Conservation (phyloP, 1,140 invertebrate species). For the Trichoplusia ni region DNA sequence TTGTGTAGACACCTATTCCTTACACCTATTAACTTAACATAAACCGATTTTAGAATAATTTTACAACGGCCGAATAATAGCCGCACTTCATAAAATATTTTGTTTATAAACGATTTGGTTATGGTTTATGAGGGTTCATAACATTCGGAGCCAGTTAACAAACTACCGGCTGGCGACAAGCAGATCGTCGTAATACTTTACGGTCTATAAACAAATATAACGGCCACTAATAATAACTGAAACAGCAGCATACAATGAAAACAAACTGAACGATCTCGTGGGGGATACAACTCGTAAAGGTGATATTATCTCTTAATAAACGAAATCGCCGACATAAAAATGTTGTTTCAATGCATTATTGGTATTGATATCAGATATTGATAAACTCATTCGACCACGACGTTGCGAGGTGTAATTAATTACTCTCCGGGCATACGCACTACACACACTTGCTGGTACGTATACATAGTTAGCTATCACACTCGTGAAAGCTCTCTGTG, state of each 20-base stretch:
- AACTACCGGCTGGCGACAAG: slow-evolving; percentile 68
- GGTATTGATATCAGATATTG: slow-evolving; percentile 59
- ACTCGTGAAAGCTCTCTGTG: no score
- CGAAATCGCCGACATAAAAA: slow-evolving; percentile 71
- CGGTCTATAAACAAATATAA: slow-evolving; percentile 78
- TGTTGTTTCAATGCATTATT: slow-evolving; percentile 69
- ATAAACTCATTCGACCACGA: slow-evolving; percentile 55
- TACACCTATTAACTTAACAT: slow-evolving; percentile 18
- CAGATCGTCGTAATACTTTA: slow-evolving; percentile 75
- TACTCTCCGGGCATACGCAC: slow-evolving; percentile 12
- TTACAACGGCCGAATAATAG: not conserved
- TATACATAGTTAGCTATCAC: not conserved
- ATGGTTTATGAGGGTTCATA: slow-evolving; percentile 68
- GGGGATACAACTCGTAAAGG: slow-evolving; percentile 73
- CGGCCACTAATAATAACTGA: slow-evolving; percentile 78
- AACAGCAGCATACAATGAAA: slow-evolving; percentile 77
- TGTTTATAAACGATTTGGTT: slow-evolving; percentile 71
- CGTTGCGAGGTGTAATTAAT: slow-evolving; percentile 35
- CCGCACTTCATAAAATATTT: slow-evolving; percentile 56
- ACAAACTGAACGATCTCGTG: slow-evolving; percentile 67
- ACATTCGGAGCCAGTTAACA: slow-evolving; percentile 72
- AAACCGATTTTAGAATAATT: slow-evolving; percentile 20
- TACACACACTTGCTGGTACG: slow-evolving; percentile 1
- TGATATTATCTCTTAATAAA: slow-evolving; percentile 81
- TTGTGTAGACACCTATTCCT: not conserved